Percentiles rank a stretch among this genome's conserved stretches.
Conservation (phyloP, 2,113 vertebrate genomes). For the Oncorhynchus keta region DNA sequence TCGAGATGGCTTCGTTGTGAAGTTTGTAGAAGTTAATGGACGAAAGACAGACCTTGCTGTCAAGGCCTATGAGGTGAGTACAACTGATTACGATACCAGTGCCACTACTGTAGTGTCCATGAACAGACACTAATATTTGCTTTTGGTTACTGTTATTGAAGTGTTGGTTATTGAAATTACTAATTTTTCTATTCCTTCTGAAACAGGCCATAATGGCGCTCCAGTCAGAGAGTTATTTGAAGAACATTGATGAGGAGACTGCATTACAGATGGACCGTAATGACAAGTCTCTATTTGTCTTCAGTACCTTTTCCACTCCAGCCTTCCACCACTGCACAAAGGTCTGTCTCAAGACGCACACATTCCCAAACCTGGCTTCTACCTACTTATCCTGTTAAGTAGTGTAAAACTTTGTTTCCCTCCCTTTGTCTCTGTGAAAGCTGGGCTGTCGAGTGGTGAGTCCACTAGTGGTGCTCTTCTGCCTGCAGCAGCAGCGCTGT, state of each 20-base stretch:
- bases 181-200: conserved; percentile 29
- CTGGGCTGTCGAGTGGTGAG: conserved; percentile 92
- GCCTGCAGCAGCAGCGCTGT: conserved; percentile 85
- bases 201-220: conserved; percentile 89
- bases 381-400: background rate
- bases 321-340: conserved; percentile 87
- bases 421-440: conserved; percentile 60
- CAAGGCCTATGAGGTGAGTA: conserved; percentile 88
- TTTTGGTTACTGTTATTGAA: conserved; percentile 5
- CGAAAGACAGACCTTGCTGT: conserved; percentile 75
- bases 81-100: background rate
- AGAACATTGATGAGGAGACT: conserved; percentile 80
- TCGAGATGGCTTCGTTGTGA: conserved; percentile 82
- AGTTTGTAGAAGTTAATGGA: conserved; percentile 81
- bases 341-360: conserved; percentile 64
- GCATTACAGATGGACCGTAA: conserved; percentile 81
- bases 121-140: background rate
- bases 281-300: conserved; percentile 92
- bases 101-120: background rate
- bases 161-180: background rate
- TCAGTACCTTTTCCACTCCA: conserved; percentile 82
- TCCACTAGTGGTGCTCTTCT: conserved; percentile 91
- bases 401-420: background rate
- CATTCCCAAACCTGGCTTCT: background rate
- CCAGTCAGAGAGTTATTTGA: conserved; percentile 89